A percentile compares a stretch with the other conserved stretches of the same genome.
Evolutionary conservation across 2,888 invertebrate species (phyloP).

Genomic region (Polydrusus pterygomalis): DNA sequence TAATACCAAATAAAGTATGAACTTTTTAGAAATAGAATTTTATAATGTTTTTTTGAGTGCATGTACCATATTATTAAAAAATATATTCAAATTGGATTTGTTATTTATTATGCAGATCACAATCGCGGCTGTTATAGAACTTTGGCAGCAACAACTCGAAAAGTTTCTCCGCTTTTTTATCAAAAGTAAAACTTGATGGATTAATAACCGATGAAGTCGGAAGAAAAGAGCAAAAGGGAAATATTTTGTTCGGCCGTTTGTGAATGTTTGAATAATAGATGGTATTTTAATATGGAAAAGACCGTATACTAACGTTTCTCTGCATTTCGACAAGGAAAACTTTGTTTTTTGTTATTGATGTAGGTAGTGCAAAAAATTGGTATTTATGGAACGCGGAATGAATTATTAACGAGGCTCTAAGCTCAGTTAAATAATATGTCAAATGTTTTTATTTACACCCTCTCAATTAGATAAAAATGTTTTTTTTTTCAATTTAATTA

Average conservation of each 20-base stretch:
- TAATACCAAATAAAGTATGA: no score
- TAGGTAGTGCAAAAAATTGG: no score
- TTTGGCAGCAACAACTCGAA: neutral
- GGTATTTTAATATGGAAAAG: neutral
- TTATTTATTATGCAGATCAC: slow-evolving; percentile 13
- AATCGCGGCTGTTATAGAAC: neutral
- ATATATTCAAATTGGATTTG: neutral
- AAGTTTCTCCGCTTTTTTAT: slow-evolving; percentile 3
- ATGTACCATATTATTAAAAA: no score
- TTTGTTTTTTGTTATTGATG: neutral
- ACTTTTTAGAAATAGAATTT: no score
- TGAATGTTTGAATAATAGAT: slow-evolving; percentile 10
- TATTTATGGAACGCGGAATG: no score
- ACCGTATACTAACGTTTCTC: neutral
- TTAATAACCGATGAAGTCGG: slow-evolving; percentile 4
- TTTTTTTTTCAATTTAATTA: no score
- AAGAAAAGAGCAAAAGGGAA: neutral
- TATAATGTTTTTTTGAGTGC: no score
- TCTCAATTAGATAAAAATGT: no score
- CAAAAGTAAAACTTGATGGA: slow-evolving; percentile 2
- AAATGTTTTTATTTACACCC: no score
- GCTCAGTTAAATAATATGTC: no score
- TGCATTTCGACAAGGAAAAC: neutral
- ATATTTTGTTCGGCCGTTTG: slow-evolving; percentile 5
- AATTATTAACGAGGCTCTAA: no score